Conservation (phyloP, 2,888 invertebrate species). For the Aelia acuminata region DNA sequence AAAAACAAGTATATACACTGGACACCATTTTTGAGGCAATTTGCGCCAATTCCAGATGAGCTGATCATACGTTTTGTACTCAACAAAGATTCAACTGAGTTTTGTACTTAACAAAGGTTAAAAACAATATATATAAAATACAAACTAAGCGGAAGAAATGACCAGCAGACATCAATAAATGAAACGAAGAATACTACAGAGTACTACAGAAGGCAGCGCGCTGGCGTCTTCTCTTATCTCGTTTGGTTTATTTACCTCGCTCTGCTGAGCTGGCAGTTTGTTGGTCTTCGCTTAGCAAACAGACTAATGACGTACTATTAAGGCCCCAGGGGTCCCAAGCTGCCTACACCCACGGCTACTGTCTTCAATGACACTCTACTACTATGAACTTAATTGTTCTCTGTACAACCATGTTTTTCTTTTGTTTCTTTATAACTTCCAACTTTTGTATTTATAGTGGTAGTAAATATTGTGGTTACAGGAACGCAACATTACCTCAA, state of each 20-base stretch:
- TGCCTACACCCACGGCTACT: neutral
- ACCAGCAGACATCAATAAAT: neutral
- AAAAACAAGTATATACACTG: no score
- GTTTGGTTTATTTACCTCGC: neutral
- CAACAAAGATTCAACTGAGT: no score
- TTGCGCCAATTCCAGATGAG: no score
- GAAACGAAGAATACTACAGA: neutral
- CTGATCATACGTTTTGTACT: no score
- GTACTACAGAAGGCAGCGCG: neutral
- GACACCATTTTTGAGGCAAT: no score
- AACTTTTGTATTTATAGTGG: no score
- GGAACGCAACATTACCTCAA: no score
- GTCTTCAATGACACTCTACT: neutral
- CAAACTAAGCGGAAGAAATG: no score
- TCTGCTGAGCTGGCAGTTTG: neutral
- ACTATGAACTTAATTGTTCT: neutral
- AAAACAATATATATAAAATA: no score
- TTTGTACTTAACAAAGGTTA: no score
- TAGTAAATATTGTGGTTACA: no score
- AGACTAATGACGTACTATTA: constrained; percentile 13
- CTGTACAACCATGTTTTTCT: neutral
- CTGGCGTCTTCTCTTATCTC: neutral
- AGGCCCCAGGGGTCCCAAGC: neutral
- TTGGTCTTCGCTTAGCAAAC: constrained; percentile 9
- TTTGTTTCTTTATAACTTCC: no score